phyloP scores from a whole-genome alignment of 30 jellyfish, hydroid and myxozoan genomes.

The Cassiopea andromeda region DNA sequence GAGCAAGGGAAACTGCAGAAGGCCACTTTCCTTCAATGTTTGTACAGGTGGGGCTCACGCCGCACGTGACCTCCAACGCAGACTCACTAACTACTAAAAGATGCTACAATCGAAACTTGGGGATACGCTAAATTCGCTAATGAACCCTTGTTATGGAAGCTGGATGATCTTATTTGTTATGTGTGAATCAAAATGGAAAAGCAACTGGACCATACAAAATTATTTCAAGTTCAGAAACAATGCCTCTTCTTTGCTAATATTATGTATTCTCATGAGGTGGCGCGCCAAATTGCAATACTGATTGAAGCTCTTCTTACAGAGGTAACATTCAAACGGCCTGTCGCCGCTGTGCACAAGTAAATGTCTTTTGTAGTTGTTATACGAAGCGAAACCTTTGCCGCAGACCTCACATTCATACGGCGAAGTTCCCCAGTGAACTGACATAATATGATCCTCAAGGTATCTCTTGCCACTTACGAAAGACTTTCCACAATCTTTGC shows the following conservation, averaged over 20 bases:
- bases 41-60: no score
- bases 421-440: slow-evolving; percentile 78
- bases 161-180: not conserved
- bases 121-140: no score
- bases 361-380: slow-evolving; percentile 66
- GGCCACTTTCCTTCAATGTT: no score
- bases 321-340: slow-evolving; percentile 56
- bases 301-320: slow-evolving; percentile 54
- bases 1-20: no score
- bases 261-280: slow-evolving; percentile 57
- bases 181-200: slow-evolving; percentile 55
- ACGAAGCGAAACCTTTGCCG: slow-evolving; percentile 72
- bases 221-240: slow-evolving; percentile 29
- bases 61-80: no score
- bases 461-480: slow-evolving; percentile 74
- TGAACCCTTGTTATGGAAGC: no score
- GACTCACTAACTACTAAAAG: no score
- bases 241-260: slow-evolving; percentile 47
- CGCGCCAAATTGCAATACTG: slow-evolving; percentile 70
- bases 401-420: slow-evolving; percentile 70
- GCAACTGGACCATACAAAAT: not conserved
- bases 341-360: slow-evolving; percentile 66
- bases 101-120: no score
- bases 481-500: slow-evolving; percentile 77
- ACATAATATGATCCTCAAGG: slow-evolving; percentile 65